Conservation (phyloP, 2,888 invertebrate genomes). For the Parelbella ahira region DNA sequence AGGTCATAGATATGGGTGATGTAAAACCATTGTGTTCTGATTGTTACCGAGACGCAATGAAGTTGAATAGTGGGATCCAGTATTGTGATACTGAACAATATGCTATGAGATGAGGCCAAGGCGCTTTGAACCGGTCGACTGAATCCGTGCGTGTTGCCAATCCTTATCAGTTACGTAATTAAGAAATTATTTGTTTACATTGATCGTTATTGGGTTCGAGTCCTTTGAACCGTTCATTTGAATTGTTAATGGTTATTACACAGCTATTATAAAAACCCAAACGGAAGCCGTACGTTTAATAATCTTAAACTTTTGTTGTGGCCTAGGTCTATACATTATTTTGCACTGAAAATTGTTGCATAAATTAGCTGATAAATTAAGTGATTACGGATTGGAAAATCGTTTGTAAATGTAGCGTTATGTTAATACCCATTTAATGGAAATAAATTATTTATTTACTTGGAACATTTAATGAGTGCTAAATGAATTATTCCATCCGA, state of each 20-base stretch:
- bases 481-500: too few relatives aligned
- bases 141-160: constrained; percentile 23
- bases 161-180: constrained; percentile 17
- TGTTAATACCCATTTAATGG: too few relatives aligned
- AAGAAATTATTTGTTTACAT: constrained; percentile 7
- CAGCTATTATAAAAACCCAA: too few relatives aligned
- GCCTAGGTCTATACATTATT: too few relatives aligned
- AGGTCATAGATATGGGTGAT: constrained; percentile 5
- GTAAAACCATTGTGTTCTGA: constrained; percentile 14
- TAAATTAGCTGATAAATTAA: too few relatives aligned
- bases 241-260: constrained; percentile 4
- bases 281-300: too few relatives aligned
- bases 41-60: constrained; percentile 10
- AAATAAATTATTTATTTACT: too few relatives aligned
- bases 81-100: constrained; percentile 34
- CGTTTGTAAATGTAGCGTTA: too few relatives aligned
- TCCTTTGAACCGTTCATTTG: background rate
- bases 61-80: constrained; percentile 28
- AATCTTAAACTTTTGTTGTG: too few relatives aligned
- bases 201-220: background rate
- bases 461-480: too few relatives aligned
- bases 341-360: too few relatives aligned
- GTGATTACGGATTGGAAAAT: too few relatives aligned
- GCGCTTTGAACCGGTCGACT: constrained; percentile 30
- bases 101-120: constrained; percentile 46